Evolutionary conservation across 2,888 invertebrate species (phyloP).

Genomic region (Caenorhabditis sinica): DNA sequence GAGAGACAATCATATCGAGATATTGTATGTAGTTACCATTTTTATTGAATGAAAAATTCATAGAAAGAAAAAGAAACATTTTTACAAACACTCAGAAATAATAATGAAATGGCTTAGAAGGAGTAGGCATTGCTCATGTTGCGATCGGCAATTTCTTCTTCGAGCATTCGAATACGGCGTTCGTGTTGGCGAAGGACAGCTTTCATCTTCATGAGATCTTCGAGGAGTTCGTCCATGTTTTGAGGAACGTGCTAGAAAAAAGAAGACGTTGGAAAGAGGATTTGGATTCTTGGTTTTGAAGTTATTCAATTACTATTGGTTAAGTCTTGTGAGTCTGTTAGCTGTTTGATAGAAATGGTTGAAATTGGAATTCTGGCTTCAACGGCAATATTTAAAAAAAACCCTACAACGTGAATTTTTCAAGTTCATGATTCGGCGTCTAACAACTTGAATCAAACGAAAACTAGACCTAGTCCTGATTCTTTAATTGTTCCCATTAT

Average conservation of each 20-base stretch:
- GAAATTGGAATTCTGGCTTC: background rate
- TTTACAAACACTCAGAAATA: conserved; percentile 43
- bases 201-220: conserved; percentile 82
- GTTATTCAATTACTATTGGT: background rate
- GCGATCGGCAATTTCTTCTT: conserved; percentile 81
- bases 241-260: conserved; percentile 68
- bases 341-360: background rate
- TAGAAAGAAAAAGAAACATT: conserved; percentile 35
- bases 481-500: too few relatives aligned
- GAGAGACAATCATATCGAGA: background rate
- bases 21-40: conserved; percentile 34
- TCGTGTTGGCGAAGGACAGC: conserved; percentile 83
- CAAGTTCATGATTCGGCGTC: too few relatives aligned
- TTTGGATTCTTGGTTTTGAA: background rate
- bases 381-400: too few relatives aligned
- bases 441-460: too few relatives aligned
- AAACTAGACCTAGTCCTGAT: too few relatives aligned
- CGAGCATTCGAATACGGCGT: conserved; percentile 82
- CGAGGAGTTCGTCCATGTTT: conserved; percentile 76
- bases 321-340: background rate
- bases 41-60: conserved; percentile 16
- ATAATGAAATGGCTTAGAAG: conserved; percentile 46
- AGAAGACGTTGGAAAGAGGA: background rate
- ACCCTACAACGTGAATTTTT: too few relatives aligned
- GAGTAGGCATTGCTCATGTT: conserved; percentile 80